Conservation (phyloP, 2,797 vertebrate species). For the Pachyuromys duprasi region DNA sequence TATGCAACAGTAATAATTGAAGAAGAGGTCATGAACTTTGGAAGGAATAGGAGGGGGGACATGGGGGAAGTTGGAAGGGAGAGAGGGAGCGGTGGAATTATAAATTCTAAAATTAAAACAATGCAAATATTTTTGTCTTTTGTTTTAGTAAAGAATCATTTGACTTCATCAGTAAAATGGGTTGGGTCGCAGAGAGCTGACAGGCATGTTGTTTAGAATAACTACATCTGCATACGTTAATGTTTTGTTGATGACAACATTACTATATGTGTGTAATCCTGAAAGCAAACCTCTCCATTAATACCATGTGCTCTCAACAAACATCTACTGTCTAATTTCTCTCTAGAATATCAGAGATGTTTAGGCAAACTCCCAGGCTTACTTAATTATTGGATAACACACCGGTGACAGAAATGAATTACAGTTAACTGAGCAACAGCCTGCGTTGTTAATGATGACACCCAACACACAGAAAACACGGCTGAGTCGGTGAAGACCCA, state of each 20-base stretch:
- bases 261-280: not conserved
- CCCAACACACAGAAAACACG: not conserved
- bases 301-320: not conserved
- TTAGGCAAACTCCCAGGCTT: constrained; percentile 21
- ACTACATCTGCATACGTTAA: not conserved
- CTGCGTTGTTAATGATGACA: not conserved
- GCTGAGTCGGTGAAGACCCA: accelerated
- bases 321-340: not conserved
- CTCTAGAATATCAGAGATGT: constrained; percentile 24
- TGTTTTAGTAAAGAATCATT: not conserved
- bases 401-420: constrained; percentile 1
- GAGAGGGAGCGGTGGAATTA: not conserved
- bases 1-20: not conserved
- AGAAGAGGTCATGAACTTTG: not conserved
- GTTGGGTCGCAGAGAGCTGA: not conserved
- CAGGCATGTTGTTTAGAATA: not conserved
- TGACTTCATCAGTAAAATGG: not conserved
- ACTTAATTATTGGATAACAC: constrained; percentile 6
- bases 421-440: not conserved
- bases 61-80: no score
- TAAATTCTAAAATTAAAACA: not conserved
- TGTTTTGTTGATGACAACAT: not conserved
- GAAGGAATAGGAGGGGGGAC: not conserved
- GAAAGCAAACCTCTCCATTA: not conserved
- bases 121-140: not conserved